A percentile compares a stretch with the other conserved stretches of the same genome.
Conservation (phyloP, 2,113 vertebrate genomes). For the Nothocercus julius region DNA sequence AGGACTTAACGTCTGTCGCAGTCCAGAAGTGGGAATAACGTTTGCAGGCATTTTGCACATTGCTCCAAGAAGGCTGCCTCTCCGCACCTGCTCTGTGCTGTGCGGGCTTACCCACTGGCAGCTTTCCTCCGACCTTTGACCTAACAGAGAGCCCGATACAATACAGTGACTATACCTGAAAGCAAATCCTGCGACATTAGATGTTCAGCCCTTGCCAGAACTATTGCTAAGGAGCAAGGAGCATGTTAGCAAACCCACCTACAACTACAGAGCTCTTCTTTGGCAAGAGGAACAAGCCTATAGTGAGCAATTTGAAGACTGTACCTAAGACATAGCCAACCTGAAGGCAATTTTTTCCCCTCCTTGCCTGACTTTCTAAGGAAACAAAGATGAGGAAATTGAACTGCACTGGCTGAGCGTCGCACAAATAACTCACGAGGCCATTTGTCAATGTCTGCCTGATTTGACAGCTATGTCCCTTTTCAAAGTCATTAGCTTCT, state of each 20-base stretch:
- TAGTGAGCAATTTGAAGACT: not conserved
- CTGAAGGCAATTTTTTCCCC: not conserved
- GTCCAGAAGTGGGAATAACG: not conserved
- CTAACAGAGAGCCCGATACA: not conserved
- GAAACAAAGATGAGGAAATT: not conserved
- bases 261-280: not conserved
- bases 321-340: not conserved
- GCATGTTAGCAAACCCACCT: not conserved
- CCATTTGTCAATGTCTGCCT: not conserved
- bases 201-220: not conserved
- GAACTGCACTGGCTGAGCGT: not conserved
- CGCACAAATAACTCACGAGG: not conserved
- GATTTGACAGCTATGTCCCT: not conserved
- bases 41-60: not conserved
- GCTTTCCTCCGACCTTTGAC: not conserved
- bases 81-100: not conserved
- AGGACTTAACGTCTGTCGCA: not conserved
- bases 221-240: not conserved
- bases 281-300: not conserved
- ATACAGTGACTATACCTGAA: not conserved
- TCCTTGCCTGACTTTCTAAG: not conserved
- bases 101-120: not conserved
- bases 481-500: slow-evolving; percentile 13
- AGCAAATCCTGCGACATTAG: not conserved
- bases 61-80: not conserved